Percentiles rank a stretch among this genome's conserved stretches.
Evolutionary conservation across 2,797 vertebrate species (phyloP).

Genomic region (Eurystomus glaucurus): DNA sequence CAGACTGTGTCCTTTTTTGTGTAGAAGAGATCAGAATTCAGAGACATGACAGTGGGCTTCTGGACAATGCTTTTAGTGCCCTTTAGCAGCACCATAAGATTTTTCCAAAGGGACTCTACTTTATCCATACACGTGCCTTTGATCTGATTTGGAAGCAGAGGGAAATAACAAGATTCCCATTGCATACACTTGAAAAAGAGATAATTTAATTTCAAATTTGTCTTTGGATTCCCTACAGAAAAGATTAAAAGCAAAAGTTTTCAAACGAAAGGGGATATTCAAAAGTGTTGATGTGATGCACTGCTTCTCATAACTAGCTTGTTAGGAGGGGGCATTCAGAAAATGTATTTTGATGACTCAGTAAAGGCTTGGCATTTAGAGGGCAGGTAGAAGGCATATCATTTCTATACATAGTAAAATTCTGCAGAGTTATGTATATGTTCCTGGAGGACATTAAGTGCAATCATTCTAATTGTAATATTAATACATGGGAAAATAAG

Average conservation of each 20-base stretch:
- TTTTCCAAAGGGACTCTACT: conserved; percentile 1
- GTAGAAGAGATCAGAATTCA: not conserved
- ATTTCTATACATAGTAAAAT: not conserved
- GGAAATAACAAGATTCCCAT: not conserved
- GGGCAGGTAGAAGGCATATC: not conserved
- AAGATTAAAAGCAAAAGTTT: not conserved
- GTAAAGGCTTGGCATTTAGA: not conserved
- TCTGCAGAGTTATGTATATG: not conserved
- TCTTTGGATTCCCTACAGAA: conserved; percentile 5
- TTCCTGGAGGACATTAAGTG: not conserved
- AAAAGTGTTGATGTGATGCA: not conserved
- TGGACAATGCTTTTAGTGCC: not conserved
- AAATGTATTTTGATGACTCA: not conserved
- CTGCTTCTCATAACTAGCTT: not conserved
- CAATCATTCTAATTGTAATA: not conserved
- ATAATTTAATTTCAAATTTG: not conserved
- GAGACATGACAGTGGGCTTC: not conserved
- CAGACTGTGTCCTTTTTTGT: not conserved
- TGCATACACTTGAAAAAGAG: not conserved
- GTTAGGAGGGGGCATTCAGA: not conserved
- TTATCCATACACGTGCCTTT: not conserved
- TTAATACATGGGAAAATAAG: not conserved
- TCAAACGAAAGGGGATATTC: not conserved
- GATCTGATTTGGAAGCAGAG: not conserved
- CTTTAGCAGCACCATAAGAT: not conserved